phyloP scores from a whole-genome alignment of 2,797 vertebrate genomes.

The Anableps anableps region DNA sequence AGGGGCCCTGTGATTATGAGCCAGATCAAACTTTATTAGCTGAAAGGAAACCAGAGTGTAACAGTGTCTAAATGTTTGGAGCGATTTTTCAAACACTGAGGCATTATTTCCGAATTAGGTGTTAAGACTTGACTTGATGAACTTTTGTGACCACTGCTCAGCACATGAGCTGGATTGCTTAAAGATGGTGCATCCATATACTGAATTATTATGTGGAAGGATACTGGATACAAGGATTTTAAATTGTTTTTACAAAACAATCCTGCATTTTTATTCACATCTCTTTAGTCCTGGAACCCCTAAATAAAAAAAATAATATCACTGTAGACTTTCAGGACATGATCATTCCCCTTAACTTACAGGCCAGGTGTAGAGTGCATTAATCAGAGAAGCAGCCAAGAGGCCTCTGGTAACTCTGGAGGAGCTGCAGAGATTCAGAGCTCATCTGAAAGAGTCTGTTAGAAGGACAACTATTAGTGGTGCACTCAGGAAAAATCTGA shows the following conservation, averaged over 20 bases:
- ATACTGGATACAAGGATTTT: not conserved
- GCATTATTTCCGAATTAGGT: slow-evolving; percentile 58
- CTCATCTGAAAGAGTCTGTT: not conserved
- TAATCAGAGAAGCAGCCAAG: not conserved
- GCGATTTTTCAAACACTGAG: slow-evolving; percentile 36
- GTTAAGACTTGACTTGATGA: slow-evolving; percentile 51
- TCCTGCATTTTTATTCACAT: not conserved
- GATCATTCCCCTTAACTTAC: slow-evolving; percentile 29
- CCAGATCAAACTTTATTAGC: slow-evolving; percentile 64
- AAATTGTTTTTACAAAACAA: no score
- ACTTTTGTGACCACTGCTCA: slow-evolving; percentile 34
- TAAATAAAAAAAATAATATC: not conserved
- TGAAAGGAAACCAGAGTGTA: slow-evolving; percentile 63
- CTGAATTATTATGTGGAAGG: not conserved
- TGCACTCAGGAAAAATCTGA: not conserved
- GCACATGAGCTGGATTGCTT: slow-evolving; percentile 10
- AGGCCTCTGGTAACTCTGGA: not conserved
- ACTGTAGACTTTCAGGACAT: slow-evolving; percentile 15
- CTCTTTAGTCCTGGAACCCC: not conserved
- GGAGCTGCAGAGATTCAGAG: not conserved
- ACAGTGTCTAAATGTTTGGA: slow-evolving; percentile 61
- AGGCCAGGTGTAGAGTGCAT: not conserved
- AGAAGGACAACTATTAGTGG: not conserved
- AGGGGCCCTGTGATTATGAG: slow-evolving; percentile 59
- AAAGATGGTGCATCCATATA: slow-evolving; percentile 18